Evolutionary conservation across 2,888 invertebrate genomes (phyloP).

Genomic region (Ectemnius lituratus): DNA sequence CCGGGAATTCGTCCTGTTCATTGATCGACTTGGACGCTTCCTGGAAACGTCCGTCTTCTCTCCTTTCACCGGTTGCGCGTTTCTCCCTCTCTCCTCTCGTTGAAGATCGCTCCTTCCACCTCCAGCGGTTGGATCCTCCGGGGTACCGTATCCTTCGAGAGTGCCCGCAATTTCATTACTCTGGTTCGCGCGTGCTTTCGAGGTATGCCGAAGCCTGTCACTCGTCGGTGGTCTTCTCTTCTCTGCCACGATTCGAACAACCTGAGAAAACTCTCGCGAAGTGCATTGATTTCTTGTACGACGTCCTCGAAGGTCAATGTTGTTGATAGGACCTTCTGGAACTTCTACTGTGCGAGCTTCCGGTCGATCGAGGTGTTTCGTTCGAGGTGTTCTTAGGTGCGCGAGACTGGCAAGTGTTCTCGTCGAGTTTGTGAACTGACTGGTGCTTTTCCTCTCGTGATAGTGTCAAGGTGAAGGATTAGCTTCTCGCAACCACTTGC

Average conservation of each 20-base stretch:
- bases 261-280: too few relatives aligned
- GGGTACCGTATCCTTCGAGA: conserved; percentile 4
- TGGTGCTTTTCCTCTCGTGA: neutral
- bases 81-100: conserved; percentile 23
- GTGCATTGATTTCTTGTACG: too few relatives aligned
- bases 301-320: too few relatives aligned
- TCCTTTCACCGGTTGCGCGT: conserved; percentile 10
- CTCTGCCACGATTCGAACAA: too few relatives aligned
- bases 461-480: conserved; percentile 8
- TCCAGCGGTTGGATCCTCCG: conserved; percentile 31
- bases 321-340: too few relatives aligned
- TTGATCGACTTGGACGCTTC: neutral
- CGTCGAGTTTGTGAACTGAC: neutral
- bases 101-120: conserved; percentile 41
- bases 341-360: too few relatives aligned
- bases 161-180: neutral
- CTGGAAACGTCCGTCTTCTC: neutral
- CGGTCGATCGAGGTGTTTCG: too few relatives aligned
- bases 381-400: too few relatives aligned
- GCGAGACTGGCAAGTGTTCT: neutral
- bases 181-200: neutral
- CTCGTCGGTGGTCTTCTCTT: neutral
- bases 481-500: too few relatives aligned
- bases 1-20: neutral
- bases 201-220: neutral